Conservation (phyloP, 1,140 invertebrate genomes). For the Diabrotica undecimpunctata region DNA sequence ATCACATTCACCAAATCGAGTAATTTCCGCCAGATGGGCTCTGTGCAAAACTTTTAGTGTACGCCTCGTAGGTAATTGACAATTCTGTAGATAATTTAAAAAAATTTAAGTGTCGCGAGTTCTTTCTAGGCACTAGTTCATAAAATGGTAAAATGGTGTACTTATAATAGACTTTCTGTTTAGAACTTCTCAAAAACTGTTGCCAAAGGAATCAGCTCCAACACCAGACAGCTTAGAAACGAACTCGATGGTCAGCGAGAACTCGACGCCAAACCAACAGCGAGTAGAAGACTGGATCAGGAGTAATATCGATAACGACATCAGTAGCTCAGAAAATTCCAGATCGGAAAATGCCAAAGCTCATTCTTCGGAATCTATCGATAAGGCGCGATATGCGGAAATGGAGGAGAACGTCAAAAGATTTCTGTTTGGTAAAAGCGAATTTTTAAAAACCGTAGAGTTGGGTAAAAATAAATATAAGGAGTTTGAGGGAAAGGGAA, state of each 20-base stretch:
- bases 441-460: conserved; percentile 42
- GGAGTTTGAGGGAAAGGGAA: conserved; percentile 25
- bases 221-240: conserved; percentile 16
- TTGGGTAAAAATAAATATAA: conserved; percentile 39
- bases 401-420: conserved; percentile 46
- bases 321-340: conserved; percentile 36
- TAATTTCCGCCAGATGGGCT: too few species aligned
- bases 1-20: too few species aligned
- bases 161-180: neutral
- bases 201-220: neutral
- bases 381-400: conserved; percentile 39
- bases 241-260: conserved; percentile 31
- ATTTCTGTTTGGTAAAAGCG: conserved; percentile 44
- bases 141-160: too few species aligned
- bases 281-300: conserved; percentile 43
- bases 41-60: too few species aligned
- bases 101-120: too few species aligned
- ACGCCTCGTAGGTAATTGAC: too few species aligned
- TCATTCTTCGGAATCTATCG: conserved; percentile 27
- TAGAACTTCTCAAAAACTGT: neutral
- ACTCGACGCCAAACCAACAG: conserved; percentile 37
- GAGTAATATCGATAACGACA: conserved; percentile 34
- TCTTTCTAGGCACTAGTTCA: too few species aligned
- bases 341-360: conserved; percentile 16
- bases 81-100: too few species aligned